These are phyloP conservation scores for Pelobates cultripes DNA, from an alignment of 2,797 vertebrate genomes.

Conservation along the genomic window DNA sequence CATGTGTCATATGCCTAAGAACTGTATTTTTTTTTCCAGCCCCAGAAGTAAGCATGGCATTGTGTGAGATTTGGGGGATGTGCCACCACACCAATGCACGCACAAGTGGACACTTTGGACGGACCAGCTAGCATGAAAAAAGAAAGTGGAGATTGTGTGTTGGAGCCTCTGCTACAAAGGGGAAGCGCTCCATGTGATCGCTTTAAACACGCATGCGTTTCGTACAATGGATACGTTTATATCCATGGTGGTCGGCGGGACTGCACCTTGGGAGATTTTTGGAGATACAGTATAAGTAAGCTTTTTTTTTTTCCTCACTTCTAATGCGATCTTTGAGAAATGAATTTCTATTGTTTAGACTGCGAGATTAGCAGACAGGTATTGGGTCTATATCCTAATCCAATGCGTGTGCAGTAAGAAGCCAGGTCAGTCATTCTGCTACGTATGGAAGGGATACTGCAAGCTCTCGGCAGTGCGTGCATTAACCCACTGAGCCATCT, in stretches of 20 bases:
- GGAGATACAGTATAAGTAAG: slow-evolving; percentile 84
- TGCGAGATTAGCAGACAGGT: no score
- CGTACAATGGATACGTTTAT: slow-evolving; percentile 73
- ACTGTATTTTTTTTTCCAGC: neutral
- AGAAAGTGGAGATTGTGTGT: neutral
- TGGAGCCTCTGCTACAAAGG: slow-evolving; percentile 56
- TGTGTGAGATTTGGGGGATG: neutral
- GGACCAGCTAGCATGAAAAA: slow-evolving; percentile 11
- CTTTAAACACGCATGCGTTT: slow-evolving; percentile 80
- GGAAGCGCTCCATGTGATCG: slow-evolving; percentile 75
- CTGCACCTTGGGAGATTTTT: slow-evolving; percentile 77
- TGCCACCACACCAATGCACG: neutral
- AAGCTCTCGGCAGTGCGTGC: no score
- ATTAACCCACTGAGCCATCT: no score
- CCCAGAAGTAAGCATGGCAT: neutral
- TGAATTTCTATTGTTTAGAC: no score
- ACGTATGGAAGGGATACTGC: no score
- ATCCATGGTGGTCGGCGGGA: slow-evolving; percentile 78
- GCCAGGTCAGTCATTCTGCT: no score
- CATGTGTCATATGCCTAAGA: no score
- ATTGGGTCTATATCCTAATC: no score
- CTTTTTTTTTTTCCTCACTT: neutral
- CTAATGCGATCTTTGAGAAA: no score
- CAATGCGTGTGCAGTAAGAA: no score
- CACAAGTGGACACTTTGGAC: neutral